phyloP scores from a whole-genome alignment of 1,140 invertebrate species.

The Drosophila quadrilineata region DNA sequence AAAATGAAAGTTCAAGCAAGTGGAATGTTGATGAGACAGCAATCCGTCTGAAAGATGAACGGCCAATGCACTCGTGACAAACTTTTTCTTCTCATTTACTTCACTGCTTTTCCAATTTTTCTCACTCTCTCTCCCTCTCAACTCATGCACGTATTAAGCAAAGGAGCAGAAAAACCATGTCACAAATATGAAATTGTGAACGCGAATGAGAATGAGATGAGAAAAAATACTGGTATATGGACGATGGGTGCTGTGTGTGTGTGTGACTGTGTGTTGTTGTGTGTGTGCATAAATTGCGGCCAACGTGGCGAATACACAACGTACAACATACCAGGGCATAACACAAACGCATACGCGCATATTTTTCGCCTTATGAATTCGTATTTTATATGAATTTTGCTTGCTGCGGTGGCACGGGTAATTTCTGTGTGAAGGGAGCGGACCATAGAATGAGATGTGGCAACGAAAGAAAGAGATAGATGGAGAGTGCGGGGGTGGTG shows the following conservation, averaged over 20 bases:
- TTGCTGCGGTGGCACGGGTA: slow-evolving; percentile 32
- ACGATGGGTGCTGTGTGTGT: too few species aligned
- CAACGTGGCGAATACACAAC: slow-evolving; percentile 75
- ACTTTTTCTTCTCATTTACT: slow-evolving; percentile 19
- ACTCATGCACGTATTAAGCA: too few species aligned
- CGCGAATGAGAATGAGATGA: slow-evolving; percentile 25
- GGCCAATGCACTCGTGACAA: slow-evolving; percentile 34
- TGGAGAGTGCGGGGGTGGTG: too few species aligned
- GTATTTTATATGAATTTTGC: slow-evolving; percentile 74
- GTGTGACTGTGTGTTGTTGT: too few species aligned
- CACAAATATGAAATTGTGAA: slow-evolving; percentile 23
- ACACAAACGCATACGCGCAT: slow-evolving; percentile 43
- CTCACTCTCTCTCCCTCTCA: too few species aligned
- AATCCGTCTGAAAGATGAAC: slow-evolving; percentile 10
- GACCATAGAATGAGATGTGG: too few species aligned
- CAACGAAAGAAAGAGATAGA: too few species aligned
- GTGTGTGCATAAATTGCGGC: slow-evolving; percentile 73
- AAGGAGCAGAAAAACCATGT: slow-evolving; percentile 6
- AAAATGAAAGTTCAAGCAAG: too few species aligned
- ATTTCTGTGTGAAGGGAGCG: too few species aligned
- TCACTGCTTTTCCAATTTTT: too few species aligned
- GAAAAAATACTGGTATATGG: too few species aligned
- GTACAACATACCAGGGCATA: slow-evolving; percentile 43
- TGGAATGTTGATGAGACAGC: slow-evolving; percentile 14
- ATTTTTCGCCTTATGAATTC: slow-evolving; percentile 78